Base-by-base conservation (phyloP, 2,888 invertebrate species). In the Cephus sareptanus region DNA sequence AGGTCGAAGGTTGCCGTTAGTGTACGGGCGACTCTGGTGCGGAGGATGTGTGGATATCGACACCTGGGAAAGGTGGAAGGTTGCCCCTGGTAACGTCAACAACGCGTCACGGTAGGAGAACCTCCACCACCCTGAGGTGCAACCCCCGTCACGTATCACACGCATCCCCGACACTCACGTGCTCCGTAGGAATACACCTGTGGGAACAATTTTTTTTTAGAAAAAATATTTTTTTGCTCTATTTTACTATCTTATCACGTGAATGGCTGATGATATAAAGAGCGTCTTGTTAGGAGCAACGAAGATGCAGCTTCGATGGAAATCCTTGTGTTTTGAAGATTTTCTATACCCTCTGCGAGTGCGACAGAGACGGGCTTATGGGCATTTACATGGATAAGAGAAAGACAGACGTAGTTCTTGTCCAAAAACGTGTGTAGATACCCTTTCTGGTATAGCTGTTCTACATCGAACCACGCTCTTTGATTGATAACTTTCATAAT, bases 1-100 rank as follows among this genome's bases (percentile, higher is more conserved):
- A 56, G 56, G 56, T 56, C 56, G 56, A 56, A 56, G 56, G 56
- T 56, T 56, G 23, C 56, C 56, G 56, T 2, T 23, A 23, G 56
- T 9, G 23, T 56, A 56, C 23, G 56, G 56, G 56, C 23, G 56
- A 56, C 56, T 56, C 56, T 9, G 23, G 56, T 56, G 56, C 56
- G 23, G 71, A 75, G 74, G 82, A 84, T 78, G 84, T 87, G 89
- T 87, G 83, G 85, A 85, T 89, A 86, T 88, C 87, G 88, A 90
- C 91, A 91, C 91, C 90, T 91, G 82, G 13, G 40, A 56, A 56
- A 83, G 82, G 83, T 81, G 84, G 75, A 74, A 83, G 75, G 91
- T 91, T 89, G 82, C 56, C 90, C 91, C 85, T 90, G 87, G 90
- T 86, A 89, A 91, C 91, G 85, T 88, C 88, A 91, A 90, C 89